A percentile compares a stretch with the other conserved stretches of the same genome.
Conservation (phyloP, 2,113 vertebrate species). For the Picathartes gymnocephalus region DNA sequence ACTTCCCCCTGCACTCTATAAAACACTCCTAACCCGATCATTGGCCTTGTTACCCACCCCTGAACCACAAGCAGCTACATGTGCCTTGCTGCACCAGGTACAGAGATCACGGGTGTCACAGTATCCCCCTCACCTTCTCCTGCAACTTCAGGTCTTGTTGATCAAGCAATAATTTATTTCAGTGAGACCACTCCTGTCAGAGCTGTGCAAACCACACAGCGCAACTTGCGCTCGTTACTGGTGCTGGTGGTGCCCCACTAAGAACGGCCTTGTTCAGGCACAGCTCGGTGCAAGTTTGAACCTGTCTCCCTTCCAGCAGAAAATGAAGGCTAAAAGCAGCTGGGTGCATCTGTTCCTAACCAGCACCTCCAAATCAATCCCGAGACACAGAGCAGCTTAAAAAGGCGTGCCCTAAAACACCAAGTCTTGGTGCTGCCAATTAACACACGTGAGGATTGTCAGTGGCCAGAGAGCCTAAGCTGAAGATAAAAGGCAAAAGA, state of each 20-base stretch:
- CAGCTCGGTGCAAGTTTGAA: background rate
- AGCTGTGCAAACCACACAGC: accelerated
- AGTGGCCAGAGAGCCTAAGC: background rate
- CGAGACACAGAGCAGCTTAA: background rate
- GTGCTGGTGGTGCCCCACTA: background rate
- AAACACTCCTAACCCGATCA: background rate
- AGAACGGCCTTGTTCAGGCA: background rate
- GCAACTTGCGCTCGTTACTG: accelerated
- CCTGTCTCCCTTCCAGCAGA: background rate
- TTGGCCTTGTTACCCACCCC: background rate
- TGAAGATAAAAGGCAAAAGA: background rate
- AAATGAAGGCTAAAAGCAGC: conserved; percentile 44
- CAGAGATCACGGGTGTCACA: background rate
- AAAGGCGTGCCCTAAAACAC: background rate
- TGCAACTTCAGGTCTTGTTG: background rate
- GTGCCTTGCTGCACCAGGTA: background rate
- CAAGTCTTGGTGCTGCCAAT: background rate
- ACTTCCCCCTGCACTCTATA: background rate
- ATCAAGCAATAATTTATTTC: background rate
- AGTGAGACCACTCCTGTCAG: background rate
- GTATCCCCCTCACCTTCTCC: background rate
- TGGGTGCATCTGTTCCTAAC: background rate
- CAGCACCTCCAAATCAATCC: conserved; percentile 8
- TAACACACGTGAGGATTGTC: background rate
- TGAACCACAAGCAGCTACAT: background rate